Conservation (phyloP, 2,113 vertebrate species). For the Cololabis saira region DNA sequence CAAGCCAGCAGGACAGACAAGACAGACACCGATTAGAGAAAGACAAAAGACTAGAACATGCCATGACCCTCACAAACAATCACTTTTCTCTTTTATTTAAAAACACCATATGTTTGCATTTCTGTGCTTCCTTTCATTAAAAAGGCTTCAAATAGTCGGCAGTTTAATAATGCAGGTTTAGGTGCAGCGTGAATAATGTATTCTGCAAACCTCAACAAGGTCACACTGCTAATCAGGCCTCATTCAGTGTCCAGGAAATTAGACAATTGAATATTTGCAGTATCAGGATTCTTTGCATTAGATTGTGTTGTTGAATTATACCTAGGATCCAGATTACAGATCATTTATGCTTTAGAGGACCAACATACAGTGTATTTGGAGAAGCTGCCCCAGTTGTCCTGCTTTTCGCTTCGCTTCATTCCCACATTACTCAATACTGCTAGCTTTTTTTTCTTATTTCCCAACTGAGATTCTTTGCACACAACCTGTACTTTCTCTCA, state of each 20-base stretch:
- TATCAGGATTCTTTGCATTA: conserved; percentile 12
- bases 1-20: conserved; percentile 86
- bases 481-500: conserved; percentile 5
- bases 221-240: background rate
- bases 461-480: background rate
- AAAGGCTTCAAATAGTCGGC: background rate
- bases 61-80: conserved; percentile 29
- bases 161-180: background rate
- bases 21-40: conserved; percentile 77
- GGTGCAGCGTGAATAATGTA: background rate
- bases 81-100: background rate
- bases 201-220: conserved; percentile 7
- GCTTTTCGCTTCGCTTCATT: conserved; percentile 3
- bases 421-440: background rate
- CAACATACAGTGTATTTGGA: conserved; percentile 24
- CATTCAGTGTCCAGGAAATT: background rate
- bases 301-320: background rate
- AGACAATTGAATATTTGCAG: background rate
- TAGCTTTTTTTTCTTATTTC: conserved; percentile 24
- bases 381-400: conserved; percentile 34
- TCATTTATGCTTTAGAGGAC: conserved; percentile 4
- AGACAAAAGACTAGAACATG: conserved; percentile 41
- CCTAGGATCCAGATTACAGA: background rate
- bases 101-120: background rate
- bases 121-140: background rate